Percentiles rank a stretch among this genome's conserved stretches.
Conservation (phyloP, 1,140 invertebrate genomes). For the Eumeta japonica region DNA sequence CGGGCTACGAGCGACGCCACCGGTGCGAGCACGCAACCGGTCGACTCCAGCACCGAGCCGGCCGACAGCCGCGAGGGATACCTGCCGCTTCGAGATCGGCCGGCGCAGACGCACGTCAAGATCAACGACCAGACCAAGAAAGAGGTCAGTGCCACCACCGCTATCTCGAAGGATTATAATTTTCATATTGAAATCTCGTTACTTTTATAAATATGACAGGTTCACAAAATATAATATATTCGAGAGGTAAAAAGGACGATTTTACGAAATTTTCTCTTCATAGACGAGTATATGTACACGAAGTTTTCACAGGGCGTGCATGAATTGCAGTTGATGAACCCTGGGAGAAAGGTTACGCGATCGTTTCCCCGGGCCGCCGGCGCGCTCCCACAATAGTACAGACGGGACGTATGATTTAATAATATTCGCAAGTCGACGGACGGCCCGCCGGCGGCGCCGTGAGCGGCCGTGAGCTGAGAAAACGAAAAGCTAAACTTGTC, state of each 20-base stretch:
- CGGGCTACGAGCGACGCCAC: constrained; percentile 28
- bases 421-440: constrained; percentile 23
- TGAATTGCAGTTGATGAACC: neutral
- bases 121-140: constrained; percentile 55
- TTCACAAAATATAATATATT: neutral
- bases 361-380: neutral
- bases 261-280: too few relatives aligned
- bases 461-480: constrained; percentile 8
- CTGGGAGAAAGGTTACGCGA: constrained; percentile 1
- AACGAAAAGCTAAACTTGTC: constrained; percentile 8
- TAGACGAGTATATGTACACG: neutral
- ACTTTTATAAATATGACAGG: neutral
- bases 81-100: constrained; percentile 49
- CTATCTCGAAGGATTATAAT: neutral
- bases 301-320: neutral
- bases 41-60: constrained; percentile 34
- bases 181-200: neutral
- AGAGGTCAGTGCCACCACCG: constrained; percentile 38
- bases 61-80: constrained; percentile 52
- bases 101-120: constrained; percentile 49
- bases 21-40: constrained; percentile 29
- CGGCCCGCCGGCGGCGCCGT: constrained; percentile 13
- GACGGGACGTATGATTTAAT: constrained; percentile 28
- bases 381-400: neutral
- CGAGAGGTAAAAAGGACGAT: neutral